Evolutionary conservation across 2,797 vertebrate genomes (phyloP).

Genomic region (Distichodus sexfasciatus): DNA sequence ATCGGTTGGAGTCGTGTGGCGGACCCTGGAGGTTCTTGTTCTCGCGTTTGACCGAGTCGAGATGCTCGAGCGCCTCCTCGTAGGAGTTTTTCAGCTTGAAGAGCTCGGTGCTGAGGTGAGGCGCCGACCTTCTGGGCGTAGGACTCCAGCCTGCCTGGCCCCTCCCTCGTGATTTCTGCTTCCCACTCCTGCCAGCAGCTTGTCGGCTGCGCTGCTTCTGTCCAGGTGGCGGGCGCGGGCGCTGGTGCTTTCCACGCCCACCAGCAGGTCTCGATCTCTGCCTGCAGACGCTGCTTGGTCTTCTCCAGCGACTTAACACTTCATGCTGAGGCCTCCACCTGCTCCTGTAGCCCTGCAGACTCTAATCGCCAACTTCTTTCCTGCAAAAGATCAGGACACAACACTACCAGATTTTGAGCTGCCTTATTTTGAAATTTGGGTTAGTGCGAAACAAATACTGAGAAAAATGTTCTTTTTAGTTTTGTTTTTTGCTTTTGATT

Average conservation of each 20-base stretch:
- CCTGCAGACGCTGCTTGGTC: slow-evolving; percentile 91
- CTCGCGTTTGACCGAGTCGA: slow-evolving; percentile 88
- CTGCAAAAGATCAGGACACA: no score
- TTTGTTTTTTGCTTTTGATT: no score
- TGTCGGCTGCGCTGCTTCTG: slow-evolving; percentile 89
- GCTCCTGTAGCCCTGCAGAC: slow-evolving; percentile 90
- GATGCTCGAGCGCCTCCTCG: slow-evolving; percentile 85
- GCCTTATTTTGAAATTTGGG: no score
- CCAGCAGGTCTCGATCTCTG: slow-evolving; percentile 87
- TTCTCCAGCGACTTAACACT: slow-evolving; percentile 92
- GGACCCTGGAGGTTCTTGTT: slow-evolving; percentile 97
- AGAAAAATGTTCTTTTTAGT: no score
- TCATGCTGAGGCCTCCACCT: slow-evolving; percentile 79
- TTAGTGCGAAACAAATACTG: no score
- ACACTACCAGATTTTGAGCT: no score
- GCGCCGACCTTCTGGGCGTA: slow-evolving; percentile 89
- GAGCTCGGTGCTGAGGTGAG: slow-evolving; percentile 87
- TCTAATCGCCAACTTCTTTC: slow-evolving; percentile 87
- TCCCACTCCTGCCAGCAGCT: slow-evolving; percentile 84
- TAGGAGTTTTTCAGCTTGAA: slow-evolving; percentile 91
- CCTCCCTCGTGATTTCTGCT: slow-evolving; percentile 88
- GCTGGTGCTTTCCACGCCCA: slow-evolving; percentile 87
- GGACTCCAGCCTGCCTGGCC: slow-evolving; percentile 82
- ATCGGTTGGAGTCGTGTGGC: no score
- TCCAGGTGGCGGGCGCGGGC: slow-evolving; percentile 83